phyloP scores from a whole-genome alignment of 2,888 invertebrate species.

The Silvanus unidentatus region DNA sequence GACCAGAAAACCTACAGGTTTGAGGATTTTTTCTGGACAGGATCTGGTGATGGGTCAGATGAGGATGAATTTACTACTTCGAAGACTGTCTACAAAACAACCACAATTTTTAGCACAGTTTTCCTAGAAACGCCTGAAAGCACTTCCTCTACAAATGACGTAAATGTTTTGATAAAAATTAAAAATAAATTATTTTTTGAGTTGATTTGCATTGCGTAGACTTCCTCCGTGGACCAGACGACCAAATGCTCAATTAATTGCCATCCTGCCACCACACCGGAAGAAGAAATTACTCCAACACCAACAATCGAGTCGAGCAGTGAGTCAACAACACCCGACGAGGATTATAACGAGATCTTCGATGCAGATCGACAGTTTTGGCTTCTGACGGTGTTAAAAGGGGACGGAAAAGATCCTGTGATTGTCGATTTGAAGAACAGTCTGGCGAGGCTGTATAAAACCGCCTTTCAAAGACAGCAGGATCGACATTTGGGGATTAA shows the following conservation, averaged over 20 bases:
- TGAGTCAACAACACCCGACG: conserved; percentile 9
- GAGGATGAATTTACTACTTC: conserved; percentile 43
- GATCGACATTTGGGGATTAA: conserved; percentile 70
- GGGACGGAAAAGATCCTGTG: conserved; percentile 48
- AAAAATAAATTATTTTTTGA: no score
- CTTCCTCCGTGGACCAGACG: not conserved
- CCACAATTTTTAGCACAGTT: conserved; percentile 65
- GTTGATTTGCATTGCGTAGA: conserved; percentile 6
- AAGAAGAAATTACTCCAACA: conserved; percentile 51
- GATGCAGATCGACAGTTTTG: conserved; percentile 68
- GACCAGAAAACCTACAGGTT: conserved; percentile 50
- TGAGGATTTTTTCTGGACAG: conserved; percentile 87
- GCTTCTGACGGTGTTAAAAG: conserved; percentile 70
- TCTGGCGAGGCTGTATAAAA: conserved; percentile 70
- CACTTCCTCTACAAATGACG: conserved; percentile 21
- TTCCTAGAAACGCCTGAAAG: conserved; percentile 55
- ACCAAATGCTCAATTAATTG: conserved; percentile 54
- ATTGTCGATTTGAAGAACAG: conserved; percentile 62
- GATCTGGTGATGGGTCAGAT: conserved; percentile 70
- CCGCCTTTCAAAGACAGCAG: conserved; percentile 78
- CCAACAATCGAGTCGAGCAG: conserved; percentile 28
- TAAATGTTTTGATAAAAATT: no score
- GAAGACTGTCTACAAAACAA: conserved; percentile 57
- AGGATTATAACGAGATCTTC: conserved; percentile 25
- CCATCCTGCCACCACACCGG: conserved; percentile 40